Evolutionary conservation across 2,113 vertebrate species (phyloP), one percentile per base, ranked within the genome.

Genomic region (Rostratula benghalensis): DNA sequence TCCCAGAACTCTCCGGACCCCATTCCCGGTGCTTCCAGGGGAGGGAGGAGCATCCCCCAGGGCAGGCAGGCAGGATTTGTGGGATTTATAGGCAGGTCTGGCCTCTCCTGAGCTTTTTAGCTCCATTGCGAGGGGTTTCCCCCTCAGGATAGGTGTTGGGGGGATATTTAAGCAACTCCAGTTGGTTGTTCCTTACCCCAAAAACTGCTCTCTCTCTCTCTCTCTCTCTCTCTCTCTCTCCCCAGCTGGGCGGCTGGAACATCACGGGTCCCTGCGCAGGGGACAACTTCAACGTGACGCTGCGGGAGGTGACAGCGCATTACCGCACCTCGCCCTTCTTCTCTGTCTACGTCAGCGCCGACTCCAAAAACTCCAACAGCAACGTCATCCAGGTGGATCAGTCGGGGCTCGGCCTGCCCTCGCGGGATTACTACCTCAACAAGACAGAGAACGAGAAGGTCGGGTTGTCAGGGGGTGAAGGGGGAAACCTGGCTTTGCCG

Each of bases 381-480:
- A 99, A 99, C 15, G 97, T 99, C 95, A 99, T 99, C 93, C 99
- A 99, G 98, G 99, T 99, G 95, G 96, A 99, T 97, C 99, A 99
- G 96, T 99, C 99, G 0, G 99, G 99, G 43, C 97, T 99, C 61
- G 99, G 99, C 27, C 95, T 99, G 43, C 99, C 99, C 0, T 99
- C 99, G 0, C 97, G 99, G 64, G 99, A 99, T 91, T 99, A 99
- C 96, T 99, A 99, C 97, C 98, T 99, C 97, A 99, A 99, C 97
- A 99, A 98, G 96, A 99, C 99, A 0, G 98, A 99, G 92, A 99
- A 99, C 3, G 98, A 99, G 95, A 99, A 99, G 98, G 99, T 99
- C 83, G 83, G 89, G 19, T 11, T 6, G 5, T 12, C 0, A 0
- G 39, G n/a, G n/a, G n/a, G n/a, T n/a, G n/a, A n/a, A n/a, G 35